Conservation (phyloP, 92 coral and sea anemone genomes). For the Hydrozoanthus gracilis region DNA sequence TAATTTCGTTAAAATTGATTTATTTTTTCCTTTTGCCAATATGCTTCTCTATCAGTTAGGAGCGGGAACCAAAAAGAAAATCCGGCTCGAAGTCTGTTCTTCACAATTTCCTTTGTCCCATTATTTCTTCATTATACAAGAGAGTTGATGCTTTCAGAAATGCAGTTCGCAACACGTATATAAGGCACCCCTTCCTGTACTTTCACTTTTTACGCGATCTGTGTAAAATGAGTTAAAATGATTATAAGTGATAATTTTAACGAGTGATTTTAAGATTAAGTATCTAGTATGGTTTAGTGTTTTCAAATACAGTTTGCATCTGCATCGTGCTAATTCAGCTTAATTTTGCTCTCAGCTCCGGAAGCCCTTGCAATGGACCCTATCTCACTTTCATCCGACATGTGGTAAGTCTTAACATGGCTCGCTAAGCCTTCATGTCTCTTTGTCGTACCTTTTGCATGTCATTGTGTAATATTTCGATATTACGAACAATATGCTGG, state of each 20-base stretch:
- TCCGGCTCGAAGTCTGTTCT: too few species aligned
- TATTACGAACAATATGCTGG: background rate
- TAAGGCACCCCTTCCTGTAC: too few species aligned
- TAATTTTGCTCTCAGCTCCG: conserved; percentile 72
- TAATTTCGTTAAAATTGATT: too few species aligned
- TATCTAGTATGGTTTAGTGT: background rate
- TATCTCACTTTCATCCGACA: conserved; percentile 81
- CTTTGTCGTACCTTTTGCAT: background rate
- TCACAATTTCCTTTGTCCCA: too few species aligned
- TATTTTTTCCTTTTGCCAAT: too few species aligned
- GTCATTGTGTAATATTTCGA: background rate
- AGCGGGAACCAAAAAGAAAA: too few species aligned
- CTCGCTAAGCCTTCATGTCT: too few species aligned
- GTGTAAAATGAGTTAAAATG: background rate
- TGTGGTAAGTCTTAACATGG: conserved; percentile 78
- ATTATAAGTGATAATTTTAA: background rate
- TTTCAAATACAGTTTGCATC: too few species aligned
- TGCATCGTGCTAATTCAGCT: background rate
- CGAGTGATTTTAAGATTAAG: background rate
- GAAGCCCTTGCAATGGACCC: conserved; percentile 94
- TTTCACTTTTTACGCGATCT: background rate
- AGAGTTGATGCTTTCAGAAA: too few species aligned
- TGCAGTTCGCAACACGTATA: too few species aligned
- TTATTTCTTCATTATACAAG: too few species aligned
- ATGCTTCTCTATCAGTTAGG: too few species aligned